A percentile compares a stretch with the other conserved stretches of the same genome.
Evolutionary conservation across 2,113 vertebrate species (phyloP).

Genomic region (Pica pica): DNA sequence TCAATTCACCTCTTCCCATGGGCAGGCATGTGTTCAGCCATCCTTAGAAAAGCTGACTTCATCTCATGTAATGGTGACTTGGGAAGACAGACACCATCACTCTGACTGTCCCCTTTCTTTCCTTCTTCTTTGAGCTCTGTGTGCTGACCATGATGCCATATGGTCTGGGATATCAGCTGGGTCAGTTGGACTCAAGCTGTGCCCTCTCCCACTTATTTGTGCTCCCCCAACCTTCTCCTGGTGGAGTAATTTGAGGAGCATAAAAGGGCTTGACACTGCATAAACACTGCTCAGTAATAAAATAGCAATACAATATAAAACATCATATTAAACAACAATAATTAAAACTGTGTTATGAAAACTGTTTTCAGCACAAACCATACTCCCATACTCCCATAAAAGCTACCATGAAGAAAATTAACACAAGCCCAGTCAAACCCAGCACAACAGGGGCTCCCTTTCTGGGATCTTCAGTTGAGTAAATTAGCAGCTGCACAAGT

Average conservation of each 20-base stretch:
- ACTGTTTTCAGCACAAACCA: not conserved
- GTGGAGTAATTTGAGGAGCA: not conserved
- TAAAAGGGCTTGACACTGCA: not conserved
- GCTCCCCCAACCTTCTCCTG: not conserved
- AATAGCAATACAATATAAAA: not conserved
- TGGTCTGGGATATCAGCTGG: fast-evolving
- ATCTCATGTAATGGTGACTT: not conserved
- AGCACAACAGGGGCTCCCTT: not conserved
- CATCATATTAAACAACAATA: not conserved
- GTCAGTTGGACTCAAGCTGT: not conserved
- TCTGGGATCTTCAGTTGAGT: not conserved
- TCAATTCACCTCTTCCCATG: not conserved
- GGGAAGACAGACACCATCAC: not conserved
- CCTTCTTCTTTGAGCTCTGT: not conserved
- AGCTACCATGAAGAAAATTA: not conserved
- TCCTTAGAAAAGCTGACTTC: not conserved
- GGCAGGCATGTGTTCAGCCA: not conserved
- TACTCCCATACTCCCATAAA: not conserved
- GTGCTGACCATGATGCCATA: not conserved
- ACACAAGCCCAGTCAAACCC: not conserved
- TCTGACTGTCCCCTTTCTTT: not conserved
- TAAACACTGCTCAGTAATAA: not conserved
- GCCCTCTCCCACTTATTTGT: not conserved
- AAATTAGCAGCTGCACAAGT: not conserved
- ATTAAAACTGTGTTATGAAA: not conserved